Percentiles rank a stretch among this genome's conserved stretches.
Evolutionary conservation across 2,797 vertebrate species (phyloP).

Genomic region (Hipposideros larvatus): DNA sequence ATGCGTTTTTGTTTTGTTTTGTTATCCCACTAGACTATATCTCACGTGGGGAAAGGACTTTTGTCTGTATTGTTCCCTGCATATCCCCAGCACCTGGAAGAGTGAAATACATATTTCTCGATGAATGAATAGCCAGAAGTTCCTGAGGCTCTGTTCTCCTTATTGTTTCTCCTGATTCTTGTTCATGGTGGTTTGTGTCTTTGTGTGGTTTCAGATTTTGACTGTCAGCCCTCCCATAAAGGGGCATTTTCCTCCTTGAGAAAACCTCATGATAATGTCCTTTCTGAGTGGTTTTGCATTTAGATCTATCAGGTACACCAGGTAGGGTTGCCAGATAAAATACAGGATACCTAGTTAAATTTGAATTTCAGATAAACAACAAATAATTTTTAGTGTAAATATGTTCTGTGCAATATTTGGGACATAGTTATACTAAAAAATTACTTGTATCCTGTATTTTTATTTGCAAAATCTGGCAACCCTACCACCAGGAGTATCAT

Average conservation of each 20-base stretch:
- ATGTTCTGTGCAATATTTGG: neutral
- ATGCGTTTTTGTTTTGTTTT: neutral
- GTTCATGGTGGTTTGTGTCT: neutral
- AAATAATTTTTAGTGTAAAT: neutral
- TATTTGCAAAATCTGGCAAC: neutral
- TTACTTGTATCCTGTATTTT: neutral
- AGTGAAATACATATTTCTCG: neutral
- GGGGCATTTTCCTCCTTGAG: neutral
- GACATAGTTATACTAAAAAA: neutral
- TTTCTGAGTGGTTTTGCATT: neutral
- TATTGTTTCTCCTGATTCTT: neutral
- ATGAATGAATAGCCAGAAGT: neutral
- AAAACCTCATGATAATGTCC: neutral
- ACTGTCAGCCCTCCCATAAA: neutral
- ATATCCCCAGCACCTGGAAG: neutral
- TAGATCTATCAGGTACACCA: neutral
- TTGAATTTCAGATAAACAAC: neutral
- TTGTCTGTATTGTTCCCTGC: neutral
- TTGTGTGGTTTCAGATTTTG: neutral
- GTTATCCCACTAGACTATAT: neutral
- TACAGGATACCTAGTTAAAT: neutral
- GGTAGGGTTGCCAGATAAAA: neutral
- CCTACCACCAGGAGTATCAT: neutral
- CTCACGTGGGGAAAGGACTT: too few species aligned
- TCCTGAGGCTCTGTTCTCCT: neutral